Conservation (phyloP, 2,888 invertebrate genomes). For the Drosophila borealis region DNA sequence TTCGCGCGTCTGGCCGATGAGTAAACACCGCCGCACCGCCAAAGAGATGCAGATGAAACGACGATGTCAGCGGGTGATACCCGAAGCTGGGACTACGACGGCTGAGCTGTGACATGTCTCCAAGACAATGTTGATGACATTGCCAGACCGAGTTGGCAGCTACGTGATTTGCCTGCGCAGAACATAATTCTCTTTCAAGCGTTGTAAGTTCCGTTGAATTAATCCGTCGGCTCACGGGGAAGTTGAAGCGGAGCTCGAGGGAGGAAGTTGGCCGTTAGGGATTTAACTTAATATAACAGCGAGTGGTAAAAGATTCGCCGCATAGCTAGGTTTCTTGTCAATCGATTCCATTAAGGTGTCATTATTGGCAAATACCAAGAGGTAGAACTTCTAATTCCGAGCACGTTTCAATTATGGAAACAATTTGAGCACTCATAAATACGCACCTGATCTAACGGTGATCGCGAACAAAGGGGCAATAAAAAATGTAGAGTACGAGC, state of each 20-base stretch:
- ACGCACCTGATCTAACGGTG: constrained; percentile 64
- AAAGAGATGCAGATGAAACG: constrained; percentile 72
- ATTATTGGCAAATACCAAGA: constrained; percentile 1
- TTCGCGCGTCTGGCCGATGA: constrained; percentile 66
- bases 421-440: constrained; percentile 49
- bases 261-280: constrained; percentile 25
- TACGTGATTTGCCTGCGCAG: constrained; percentile 69
- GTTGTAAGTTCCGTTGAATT: constrained; percentile 64
- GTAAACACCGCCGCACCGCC: constrained; percentile 69
- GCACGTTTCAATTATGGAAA: constrained; percentile 78
- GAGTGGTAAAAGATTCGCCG: too few relatives aligned
- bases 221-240: neutral
- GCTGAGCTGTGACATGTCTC: constrained; percentile 45
- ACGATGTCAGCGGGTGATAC: constrained; percentile 74
- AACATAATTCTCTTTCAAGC: constrained; percentile 48
- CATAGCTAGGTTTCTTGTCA: neutral
- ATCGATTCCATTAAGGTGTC: constrained; percentile 5
- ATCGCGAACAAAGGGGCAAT: constrained; percentile 52
- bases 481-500: constrained; percentile 64
- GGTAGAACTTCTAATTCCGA: constrained; percentile 29
- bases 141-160: constrained; percentile 51
- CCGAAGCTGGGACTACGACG: constrained; percentile 35
- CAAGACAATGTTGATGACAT: constrained; percentile 52
- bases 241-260: neutral
- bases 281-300: constrained; percentile 28